A percentile compares a stretch with the other conserved stretches of the same genome.
Conservation (phyloP, 2,113 vertebrate species). For the Motacilla alba region DNA sequence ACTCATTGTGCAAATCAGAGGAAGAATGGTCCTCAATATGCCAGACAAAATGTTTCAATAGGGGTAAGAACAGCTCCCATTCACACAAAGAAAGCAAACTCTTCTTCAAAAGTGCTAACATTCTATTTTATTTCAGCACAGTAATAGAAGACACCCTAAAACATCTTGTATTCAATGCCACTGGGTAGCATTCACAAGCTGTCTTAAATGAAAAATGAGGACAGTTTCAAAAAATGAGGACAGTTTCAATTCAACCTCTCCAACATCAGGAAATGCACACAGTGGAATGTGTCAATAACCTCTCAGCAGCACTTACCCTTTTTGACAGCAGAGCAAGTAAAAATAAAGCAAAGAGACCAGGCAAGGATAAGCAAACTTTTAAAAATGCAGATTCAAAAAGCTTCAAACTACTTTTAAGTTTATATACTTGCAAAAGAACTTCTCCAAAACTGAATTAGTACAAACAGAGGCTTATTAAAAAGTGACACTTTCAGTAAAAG, state of each 20-base stretch:
- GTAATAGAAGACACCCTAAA: background rate
- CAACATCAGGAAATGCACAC: background rate
- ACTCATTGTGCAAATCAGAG: background rate
- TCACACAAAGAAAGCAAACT: background rate
- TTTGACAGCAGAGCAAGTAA: background rate
- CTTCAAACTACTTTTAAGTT: background rate
- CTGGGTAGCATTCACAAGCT: background rate
- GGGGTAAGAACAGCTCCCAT: background rate
- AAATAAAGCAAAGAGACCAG: background rate
- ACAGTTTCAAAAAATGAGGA: background rate
- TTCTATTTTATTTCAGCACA: background rate
- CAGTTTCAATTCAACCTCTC: background rate
- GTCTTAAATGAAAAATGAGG: background rate
- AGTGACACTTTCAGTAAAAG: background rate
- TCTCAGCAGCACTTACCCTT: background rate
- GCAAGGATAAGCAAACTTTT: background rate
- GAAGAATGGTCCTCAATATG: background rate
- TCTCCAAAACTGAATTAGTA: background rate
- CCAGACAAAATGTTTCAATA: background rate
- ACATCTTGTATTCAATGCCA: background rate
- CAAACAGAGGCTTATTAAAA: background rate
- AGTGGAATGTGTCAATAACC: background rate
- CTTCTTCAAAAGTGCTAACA: background rate
- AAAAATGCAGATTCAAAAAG: background rate
- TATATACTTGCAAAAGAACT: background rate